A percentile compares a stretch with the other conserved stretches of the same genome.
Conservation (phyloP, 1,140 invertebrate genomes). For the Scaptomyza graminum region DNA sequence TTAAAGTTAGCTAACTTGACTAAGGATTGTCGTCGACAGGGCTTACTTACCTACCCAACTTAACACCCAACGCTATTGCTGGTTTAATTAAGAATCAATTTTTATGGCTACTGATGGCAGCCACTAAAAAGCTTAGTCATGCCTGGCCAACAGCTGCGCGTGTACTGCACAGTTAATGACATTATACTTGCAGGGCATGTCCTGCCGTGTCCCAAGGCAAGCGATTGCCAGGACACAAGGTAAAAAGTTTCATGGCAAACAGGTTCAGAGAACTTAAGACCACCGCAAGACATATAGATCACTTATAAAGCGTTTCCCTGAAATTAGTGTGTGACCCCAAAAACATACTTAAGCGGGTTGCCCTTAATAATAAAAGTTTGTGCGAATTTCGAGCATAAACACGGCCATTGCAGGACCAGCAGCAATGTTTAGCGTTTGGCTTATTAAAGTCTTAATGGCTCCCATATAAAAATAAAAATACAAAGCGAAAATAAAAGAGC, state of each 20-base stretch:
- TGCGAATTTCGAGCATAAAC: conserved; percentile 12
- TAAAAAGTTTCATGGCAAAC: conserved; percentile 44
- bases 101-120: conserved; percentile 72
- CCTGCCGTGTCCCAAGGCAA: conserved; percentile 16
- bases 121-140: conserved; percentile 65
- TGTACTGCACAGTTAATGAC: conserved; percentile 57
- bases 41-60: not conserved
- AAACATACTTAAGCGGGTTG: conserved; percentile 4
- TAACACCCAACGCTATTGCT: conserved; percentile 32
- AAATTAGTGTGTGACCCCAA: conserved; percentile 28
- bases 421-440: conserved; percentile 45
- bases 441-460: conserved; percentile 79
- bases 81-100: conserved; percentile 79
- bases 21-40: not conserved
- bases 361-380: conserved; percentile 39
- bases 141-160: conserved; percentile 4
- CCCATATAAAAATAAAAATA: conserved; percentile 61
- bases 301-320: conserved; percentile 30
- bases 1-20: conserved; percentile 37
- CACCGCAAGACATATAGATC: conserved; percentile 25
- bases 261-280: conserved; percentile 19
- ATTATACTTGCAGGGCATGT: conserved; percentile 52
- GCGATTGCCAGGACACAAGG: conserved; percentile 43
- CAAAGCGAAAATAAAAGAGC: conserved; percentile 35
- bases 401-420: conserved; percentile 4